Evolutionary conservation across 2,113 vertebrate genomes (phyloP).

Genomic region (Phalacrocorax carbo): DNA sequence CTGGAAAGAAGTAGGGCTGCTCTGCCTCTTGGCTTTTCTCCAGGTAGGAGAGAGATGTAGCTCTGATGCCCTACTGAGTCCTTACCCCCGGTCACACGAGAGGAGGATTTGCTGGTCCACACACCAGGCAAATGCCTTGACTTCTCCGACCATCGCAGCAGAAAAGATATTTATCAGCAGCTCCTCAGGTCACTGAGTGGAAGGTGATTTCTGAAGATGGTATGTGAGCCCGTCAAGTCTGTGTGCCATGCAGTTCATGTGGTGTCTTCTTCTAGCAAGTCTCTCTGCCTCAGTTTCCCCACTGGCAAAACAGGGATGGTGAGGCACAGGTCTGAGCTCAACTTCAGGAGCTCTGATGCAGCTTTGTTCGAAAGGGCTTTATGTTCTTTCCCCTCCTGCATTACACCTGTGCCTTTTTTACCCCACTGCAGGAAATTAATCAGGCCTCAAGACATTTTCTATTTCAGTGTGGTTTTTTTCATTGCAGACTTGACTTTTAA

Average conservation of each 20-base stretch:
- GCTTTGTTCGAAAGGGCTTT: not conserved
- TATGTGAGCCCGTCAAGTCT: not conserved
- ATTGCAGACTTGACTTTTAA: not conserved
- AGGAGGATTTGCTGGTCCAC: not conserved
- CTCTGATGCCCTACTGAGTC: not conserved
- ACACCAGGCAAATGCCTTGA: not conserved
- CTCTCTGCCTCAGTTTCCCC: not conserved
- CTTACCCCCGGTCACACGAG: not conserved
- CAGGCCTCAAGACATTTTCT: not conserved
- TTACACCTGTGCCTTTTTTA: not conserved
- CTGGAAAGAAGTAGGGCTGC: not conserved
- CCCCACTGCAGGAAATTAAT: not conserved
- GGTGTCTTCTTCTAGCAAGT: not conserved
- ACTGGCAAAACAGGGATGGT: not conserved
- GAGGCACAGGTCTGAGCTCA: not conserved
- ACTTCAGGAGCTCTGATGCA: not conserved
- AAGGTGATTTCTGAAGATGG: not conserved
- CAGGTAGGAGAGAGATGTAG: not conserved
- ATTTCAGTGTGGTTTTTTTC: not conserved
- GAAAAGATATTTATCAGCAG: not conserved
- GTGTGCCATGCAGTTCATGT: not conserved
- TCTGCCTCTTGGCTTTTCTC: not conserved
- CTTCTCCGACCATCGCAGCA: not conserved
- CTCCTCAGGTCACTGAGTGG: not conserved
- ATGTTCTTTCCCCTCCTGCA: not conserved